Base-by-base conservation (phyloP, 64 coral and sea anemone genomes). In the Pocillopora verrucosa region DNA sequence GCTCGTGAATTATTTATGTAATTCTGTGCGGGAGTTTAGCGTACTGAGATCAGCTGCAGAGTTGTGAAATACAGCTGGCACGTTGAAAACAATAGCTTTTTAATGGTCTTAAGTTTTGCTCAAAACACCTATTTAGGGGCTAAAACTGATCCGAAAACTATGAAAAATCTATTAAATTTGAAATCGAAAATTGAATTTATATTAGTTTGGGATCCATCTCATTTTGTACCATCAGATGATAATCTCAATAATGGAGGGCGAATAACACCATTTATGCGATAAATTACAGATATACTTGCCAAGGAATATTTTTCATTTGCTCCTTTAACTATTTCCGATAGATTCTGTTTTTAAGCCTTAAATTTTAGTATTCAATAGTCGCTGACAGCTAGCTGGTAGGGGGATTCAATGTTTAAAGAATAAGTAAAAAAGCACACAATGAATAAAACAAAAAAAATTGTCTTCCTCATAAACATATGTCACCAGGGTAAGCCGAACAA, bases 11-110 rank as follows among this genome's bases (percentile, higher is more conserved):
- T 69, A 85, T 85, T 85, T 20, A 85, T 85, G 45, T 22, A 36
- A 16, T 45, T 85, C 64, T 85, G 82, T 36, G 63, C 82, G 64
- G 38, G 62, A 37, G 24, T 36, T 72, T 20, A 69, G 36, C 82
- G 30, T 65, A 19, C 82, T 22, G 57, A 20, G 82, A 15, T 85
- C 82, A 85, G 82, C 82, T 85, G 82, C 82, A 37, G 37, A 63
- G 82, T 72, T 85, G 65, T 85, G 82, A 85, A 85, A 85, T 85
- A 85, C 82, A 85, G 82, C 82, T 85, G 82, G 82, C 65, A 56
- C 20, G 82, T 13, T 34, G 36, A 22, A 41, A 56, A 85, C 82
- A 85, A 85, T 85, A 30, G 82, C 65, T 72, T 70, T 72, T 70
- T 85, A 85, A 85, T 85, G 82, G 65, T 15, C 80, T 51, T 72